Percentiles rank a stretch among this genome's conserved stretches.
These are phyloP conservation scores for Spisula solida DNA, from an alignment of 2,888 invertebrate genomes.

Conservation along the genomic window DNA sequence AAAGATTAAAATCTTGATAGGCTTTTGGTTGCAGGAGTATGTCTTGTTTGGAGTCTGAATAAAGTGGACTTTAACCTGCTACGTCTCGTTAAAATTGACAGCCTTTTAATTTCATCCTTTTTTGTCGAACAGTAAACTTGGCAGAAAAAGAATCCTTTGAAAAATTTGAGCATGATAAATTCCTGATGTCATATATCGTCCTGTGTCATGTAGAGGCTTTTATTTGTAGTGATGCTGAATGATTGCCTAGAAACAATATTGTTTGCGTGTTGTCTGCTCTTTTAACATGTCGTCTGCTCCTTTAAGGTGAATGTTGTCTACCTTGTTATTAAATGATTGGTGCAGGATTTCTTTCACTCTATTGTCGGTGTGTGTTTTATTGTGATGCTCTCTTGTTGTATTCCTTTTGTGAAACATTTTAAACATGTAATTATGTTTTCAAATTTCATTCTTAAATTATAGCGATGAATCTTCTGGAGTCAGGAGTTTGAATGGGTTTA, in stretches of 20 bases:
- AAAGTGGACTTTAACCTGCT: not conserved
- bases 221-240: constrained; percentile 9
- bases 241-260: not conserved
- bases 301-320: not conserved
- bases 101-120: not conserved
- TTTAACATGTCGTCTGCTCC: not conserved
- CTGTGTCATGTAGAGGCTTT: not conserved
- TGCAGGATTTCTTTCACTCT: not conserved
- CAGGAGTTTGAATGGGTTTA: not conserved
- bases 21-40: constrained; percentile 14
- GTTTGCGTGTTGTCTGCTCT: constrained; percentile 6
- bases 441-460: constrained; percentile 13
- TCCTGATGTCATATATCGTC: not conserved
- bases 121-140: not conserved
- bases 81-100: constrained; percentile 19
- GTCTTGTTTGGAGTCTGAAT: not conserved
- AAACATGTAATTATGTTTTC: constrained; percentile 42
- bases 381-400: constrained; percentile 23
- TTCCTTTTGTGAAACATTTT: constrained; percentile 24
- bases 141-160: not conserved
- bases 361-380: not conserved
- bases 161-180: constrained; percentile 18
- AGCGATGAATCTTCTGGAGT: constrained; percentile 38
- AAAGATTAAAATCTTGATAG: constrained; percentile 16
- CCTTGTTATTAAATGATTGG: constrained; percentile 13